A percentile compares a stretch with the other conserved stretches of the same genome.
phyloP scores from a whole-genome alignment of 2,888 invertebrate genomes.

The Cantharis lateralis region DNA sequence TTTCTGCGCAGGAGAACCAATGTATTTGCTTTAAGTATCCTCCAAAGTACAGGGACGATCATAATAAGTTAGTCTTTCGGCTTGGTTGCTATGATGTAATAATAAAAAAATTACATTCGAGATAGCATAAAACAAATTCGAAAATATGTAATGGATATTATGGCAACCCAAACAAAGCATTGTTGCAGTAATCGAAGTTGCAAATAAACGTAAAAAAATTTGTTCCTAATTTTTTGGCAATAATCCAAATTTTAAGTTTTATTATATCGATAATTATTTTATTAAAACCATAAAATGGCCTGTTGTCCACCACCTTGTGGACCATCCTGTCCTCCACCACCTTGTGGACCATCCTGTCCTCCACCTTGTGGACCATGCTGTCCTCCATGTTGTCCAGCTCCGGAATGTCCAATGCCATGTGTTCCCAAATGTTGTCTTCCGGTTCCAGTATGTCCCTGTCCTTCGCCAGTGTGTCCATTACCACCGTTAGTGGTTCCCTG shows the following conservation, averaged over 20 bases:
- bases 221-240: too few relatives aligned
- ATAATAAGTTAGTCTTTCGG: too few relatives aligned
- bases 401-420: constrained; percentile 11
- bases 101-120: neutral
- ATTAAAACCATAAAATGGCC: neutral
- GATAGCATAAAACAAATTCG: neutral
- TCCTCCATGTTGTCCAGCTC: constrained; percentile 1
- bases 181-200: neutral
- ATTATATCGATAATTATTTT: neutral
- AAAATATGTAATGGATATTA: neutral
- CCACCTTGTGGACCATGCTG: neutral
- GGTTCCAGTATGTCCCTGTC: constrained; percentile 36
- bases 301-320: neutral
- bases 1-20: too few relatives aligned
- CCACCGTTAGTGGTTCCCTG: constrained; percentile 35
- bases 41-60: too few relatives aligned
- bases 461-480: constrained; percentile 36
- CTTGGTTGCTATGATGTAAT: too few relatives aligned
- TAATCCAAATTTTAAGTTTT: neutral
- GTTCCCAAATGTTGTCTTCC: constrained; percentile 31
- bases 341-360: neutral
- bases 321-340: too few relatives aligned
- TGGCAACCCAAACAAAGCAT: neutral
- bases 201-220: neutral
- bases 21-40: too few relatives aligned